A percentile compares a stretch with the other conserved stretches of the same genome.
Evolutionary conservation across 35 echinoderm and acorn worm genomes (phyloP).

Genomic region (Holothuria glaberrima): DNA sequence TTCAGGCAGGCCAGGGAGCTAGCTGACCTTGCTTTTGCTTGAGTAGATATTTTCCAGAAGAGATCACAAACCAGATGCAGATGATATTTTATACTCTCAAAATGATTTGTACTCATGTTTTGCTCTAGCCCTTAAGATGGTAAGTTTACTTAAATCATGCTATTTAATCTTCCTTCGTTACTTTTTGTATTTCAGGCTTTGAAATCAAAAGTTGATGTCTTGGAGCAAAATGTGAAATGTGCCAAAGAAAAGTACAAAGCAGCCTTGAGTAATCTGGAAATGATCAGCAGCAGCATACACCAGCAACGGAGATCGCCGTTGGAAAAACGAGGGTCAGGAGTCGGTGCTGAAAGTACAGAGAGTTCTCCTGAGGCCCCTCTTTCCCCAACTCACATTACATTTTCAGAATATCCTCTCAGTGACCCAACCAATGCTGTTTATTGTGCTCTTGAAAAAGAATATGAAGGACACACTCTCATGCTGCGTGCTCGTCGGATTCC

Average conservation of each 20-base stretch:
- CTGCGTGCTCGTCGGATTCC: background rate
- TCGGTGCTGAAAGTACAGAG: conserved; percentile 75
- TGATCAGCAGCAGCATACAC: conserved; percentile 90
- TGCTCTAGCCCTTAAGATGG: too few relatives aligned
- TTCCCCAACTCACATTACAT: background rate
- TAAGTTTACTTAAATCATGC: too few relatives aligned
- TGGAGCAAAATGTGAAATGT: conserved; percentile 60
- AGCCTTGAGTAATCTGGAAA: conserved; percentile 84
- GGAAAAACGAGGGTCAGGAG: conserved; percentile 71
- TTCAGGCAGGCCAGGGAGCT: too few relatives aligned
- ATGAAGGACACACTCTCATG: conserved; percentile 20
- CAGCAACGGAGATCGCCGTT: conserved; percentile 63
- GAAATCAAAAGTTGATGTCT: conserved; percentile 73
- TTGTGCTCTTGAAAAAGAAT: conserved; percentile 30
- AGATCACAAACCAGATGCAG: too few relatives aligned
- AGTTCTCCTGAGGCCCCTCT: conserved; percentile 14
- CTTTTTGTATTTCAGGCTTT: conserved; percentile 45
- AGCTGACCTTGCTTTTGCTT: too few relatives aligned
- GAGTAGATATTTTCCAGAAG: too few relatives aligned
- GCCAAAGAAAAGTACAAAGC: conserved; percentile 82
- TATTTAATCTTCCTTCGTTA: background rate
- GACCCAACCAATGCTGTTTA: background rate
- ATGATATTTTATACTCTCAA: too few relatives aligned
- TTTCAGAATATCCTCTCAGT: background rate
- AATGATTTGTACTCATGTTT: too few relatives aligned